These are phyloP conservation scores for Pandemis cinnamomeana DNA, from an alignment of 2,888 invertebrate genomes.

Conservation along the genomic window DNA sequence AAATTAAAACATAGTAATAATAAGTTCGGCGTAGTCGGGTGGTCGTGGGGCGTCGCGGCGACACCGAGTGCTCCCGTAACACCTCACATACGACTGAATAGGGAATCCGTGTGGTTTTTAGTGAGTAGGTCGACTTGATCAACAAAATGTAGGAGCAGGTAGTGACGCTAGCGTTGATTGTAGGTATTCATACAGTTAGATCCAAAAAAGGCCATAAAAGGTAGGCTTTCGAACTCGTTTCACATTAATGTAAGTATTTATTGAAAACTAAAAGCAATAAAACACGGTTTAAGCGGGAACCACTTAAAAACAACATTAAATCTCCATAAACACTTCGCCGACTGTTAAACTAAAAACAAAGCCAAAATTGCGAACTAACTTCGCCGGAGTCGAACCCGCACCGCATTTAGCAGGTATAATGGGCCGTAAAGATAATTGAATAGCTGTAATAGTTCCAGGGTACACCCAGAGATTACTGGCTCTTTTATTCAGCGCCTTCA, in stretches of 20 bases:
- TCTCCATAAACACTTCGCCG: conserved; percentile 2
- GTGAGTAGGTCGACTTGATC: too few relatives aligned
- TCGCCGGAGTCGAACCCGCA: conserved; percentile 4
- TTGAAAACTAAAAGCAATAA: conserved; percentile 6
- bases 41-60: too few relatives aligned
- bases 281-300: neutral
- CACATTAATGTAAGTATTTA: neutral
- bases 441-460: conserved; percentile 20
- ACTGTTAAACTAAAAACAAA: conserved; percentile 31
- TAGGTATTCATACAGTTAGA: too few relatives aligned
- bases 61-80: too few relatives aligned
- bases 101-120: too few relatives aligned
- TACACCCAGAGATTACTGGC: neutral
- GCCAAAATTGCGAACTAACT: conserved; percentile 25
- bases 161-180: too few relatives aligned
- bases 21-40: too few relatives aligned
- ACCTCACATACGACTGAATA: too few relatives aligned
- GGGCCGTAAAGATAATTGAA: conserved; percentile 34
- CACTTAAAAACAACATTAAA: conserved; percentile 24
- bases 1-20: too few relatives aligned
- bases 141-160: too few relatives aligned
- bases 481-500: neutral
- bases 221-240: too few relatives aligned
- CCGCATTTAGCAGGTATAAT: conserved; percentile 27
- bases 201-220: too few relatives aligned